Conservation (phyloP, 2,888 invertebrate species). For the Monoplex corrugatus region DNA sequence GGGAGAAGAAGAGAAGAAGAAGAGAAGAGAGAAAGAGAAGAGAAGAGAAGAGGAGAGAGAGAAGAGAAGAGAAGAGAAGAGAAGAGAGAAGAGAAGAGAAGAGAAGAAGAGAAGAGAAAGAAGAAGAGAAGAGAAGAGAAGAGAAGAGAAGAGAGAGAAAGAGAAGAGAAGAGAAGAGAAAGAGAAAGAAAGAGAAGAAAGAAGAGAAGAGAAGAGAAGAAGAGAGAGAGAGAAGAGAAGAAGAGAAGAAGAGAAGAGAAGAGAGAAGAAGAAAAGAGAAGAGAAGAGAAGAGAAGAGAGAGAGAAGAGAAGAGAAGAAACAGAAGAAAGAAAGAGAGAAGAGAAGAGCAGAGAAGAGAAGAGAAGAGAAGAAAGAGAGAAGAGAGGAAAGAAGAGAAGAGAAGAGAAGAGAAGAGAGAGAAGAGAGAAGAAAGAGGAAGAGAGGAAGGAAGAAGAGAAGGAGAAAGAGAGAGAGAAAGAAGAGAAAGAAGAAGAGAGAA, state of each 20-base stretch:
- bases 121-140: background rate
- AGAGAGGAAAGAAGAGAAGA: background rate
- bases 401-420: background rate
- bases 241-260: background rate
- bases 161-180: too few relatives aligned
- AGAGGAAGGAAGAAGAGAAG: background rate
- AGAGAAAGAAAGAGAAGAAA: too few relatives aligned
- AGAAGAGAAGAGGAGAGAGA: too few relatives aligned
- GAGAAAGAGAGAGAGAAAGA: background rate
- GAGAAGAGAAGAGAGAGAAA: too few relatives aligned
- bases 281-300: background rate
- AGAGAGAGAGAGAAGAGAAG: too few relatives aligned
- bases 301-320: background rate
- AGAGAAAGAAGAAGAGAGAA: background rate
- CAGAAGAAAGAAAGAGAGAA: background rate
- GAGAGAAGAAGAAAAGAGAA: background rate
- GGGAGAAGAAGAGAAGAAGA: too few relatives aligned
- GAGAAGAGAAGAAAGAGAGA: background rate
- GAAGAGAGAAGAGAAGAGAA: too few relatives aligned
- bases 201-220: too few relatives aligned
- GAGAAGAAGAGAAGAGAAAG: too few relatives aligned
- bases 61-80: too few relatives aligned
- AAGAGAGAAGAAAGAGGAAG: background rate
- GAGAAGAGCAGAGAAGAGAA: background rate
- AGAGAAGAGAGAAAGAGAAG: too few relatives aligned